phyloP scores from a whole-genome alignment of 2,888 invertebrate genomes.

The Volucella inflata region DNA sequence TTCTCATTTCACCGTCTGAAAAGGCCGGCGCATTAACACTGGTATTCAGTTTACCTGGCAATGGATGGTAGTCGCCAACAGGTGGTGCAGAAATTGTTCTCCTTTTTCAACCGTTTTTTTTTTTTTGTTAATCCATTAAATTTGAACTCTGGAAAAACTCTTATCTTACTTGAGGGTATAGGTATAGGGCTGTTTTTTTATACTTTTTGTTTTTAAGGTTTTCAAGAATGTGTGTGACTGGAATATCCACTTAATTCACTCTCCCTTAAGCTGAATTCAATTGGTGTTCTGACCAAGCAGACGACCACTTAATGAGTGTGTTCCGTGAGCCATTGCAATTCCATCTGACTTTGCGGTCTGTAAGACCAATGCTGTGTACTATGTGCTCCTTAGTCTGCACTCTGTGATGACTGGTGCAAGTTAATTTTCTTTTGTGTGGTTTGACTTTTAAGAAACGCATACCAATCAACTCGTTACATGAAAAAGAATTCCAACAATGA shows the following conservation, averaged over 20 bases:
- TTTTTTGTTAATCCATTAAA: conserved; percentile 62
- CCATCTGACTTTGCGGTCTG: conserved; percentile 29
- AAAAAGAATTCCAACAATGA: conserved; percentile 39
- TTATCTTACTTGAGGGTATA: conserved; percentile 62
- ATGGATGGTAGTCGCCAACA: conserved; percentile 31
- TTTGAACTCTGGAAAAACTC: conserved; percentile 56
- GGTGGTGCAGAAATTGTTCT: conserved; percentile 64
- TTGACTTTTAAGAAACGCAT: conserved; percentile 13
- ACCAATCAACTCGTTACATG: not conserved
- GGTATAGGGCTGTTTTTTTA: conserved; percentile 35
- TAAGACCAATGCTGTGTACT: not conserved
- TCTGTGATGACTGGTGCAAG: conserved; percentile 5
- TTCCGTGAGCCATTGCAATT: conserved; percentile 59
- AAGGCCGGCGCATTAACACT: not conserved
- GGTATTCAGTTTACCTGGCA: conserved; percentile 30
- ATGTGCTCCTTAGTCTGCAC: not conserved
- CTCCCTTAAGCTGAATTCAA: conserved; percentile 41
- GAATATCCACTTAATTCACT: conserved; percentile 64
- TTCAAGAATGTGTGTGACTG: conserved; percentile 34
- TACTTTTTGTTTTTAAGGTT: conserved; percentile 13
- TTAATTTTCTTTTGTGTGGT: conserved; percentile 44
- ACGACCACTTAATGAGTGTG: conserved; percentile 3
- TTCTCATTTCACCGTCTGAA: conserved; percentile 53
- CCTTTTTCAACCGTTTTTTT: conserved; percentile 22
- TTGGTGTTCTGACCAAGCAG: conserved; percentile 22